Base-by-base conservation (phyloP, 2,888 invertebrate genomes). In the Diloba caeruleocephala region DNA sequence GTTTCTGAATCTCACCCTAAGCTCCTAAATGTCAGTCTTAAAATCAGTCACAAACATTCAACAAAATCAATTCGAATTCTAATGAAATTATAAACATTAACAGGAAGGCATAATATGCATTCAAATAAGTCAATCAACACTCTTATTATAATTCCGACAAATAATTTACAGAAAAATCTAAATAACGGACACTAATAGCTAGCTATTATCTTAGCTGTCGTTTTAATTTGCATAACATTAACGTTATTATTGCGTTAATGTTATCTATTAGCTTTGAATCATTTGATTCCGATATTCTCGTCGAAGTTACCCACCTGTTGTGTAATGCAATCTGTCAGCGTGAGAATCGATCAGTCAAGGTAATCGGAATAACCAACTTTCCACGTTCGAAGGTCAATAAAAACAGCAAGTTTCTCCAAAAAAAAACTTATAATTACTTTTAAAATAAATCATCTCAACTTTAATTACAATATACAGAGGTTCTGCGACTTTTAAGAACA, bases 351-450 rank as follows among this genome's bases (percentile, higher is more conserved):
- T 71, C 75, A 76, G 81, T 80, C 80, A 79, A 78, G 77, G 69
- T 79, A 77, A 88, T 87, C 88, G 82, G 76, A 69, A 84, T 68
- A 71, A 76, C 81, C 81, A 74, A 85, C 90, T 90, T 90, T 90
- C 90, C 78, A 83, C 57, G 53, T 26, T n/a, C 57, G 77, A 87
- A 89, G 88, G 90, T 84, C 64, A 69, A 74, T 78, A 66, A 83
- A 69, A 82, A 76, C 21, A 13, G 1, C 63, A 26, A 58, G 76
- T 76, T 79, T 82, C 79, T 84, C 78, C 82, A 84, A 84, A 88
- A 85, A 62, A 7, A 5, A 81, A 74, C 77, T 85, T 87, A 85
- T 85, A 76, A 70, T 76, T 73, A 80, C 76, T 68, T 61, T 65
- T 65, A 65, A 57, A 79, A 81, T 79, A 78, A 74, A 73, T 74